A percentile compares a stretch with the other conserved stretches of the same genome.
Conservation (phyloP, 2,797 vertebrate species). For the Amphiprion clarkii region DNA sequence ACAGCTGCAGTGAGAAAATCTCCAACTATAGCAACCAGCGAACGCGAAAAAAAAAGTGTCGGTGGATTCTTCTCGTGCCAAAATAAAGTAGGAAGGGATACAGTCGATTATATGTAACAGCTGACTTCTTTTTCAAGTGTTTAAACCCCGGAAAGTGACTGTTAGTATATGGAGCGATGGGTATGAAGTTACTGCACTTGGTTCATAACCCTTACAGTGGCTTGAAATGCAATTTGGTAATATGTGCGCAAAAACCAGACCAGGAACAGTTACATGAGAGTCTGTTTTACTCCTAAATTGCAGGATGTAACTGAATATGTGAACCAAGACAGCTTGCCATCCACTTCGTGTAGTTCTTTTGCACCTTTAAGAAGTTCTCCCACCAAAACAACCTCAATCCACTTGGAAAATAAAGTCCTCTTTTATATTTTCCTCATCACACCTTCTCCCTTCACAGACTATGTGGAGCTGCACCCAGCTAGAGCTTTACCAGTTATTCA, state of each 20-base stretch:
- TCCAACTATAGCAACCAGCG: conserved; percentile 18
- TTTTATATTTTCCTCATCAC: conserved; percentile 2
- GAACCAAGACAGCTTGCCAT: neutral
- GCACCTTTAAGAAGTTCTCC: conserved; percentile 7
- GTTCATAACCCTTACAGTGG: neutral
- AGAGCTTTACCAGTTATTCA: conserved; percentile 21
- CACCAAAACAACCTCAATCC: neutral
- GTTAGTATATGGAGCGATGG: neutral
- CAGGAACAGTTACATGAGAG: neutral
- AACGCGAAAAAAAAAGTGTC: conserved; percentile 21
- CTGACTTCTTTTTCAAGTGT: conserved; percentile 6
- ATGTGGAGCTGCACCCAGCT: conserved; percentile 35
- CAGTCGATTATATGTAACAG: neutral
- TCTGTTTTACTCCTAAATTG: neutral
- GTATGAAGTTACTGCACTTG: neutral
- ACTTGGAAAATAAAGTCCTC: too few relatives aligned
- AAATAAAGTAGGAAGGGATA: conserved; percentile 24
- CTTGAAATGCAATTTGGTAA: too few relatives aligned
- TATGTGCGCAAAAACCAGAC: neutral
- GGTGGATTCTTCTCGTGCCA: neutral
- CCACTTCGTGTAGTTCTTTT: neutral
- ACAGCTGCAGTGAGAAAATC: conserved; percentile 56
- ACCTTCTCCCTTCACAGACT: conserved; percentile 12
- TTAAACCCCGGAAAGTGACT: neutral
- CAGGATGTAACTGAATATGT: neutral